Conservation (phyloP, 1,140 invertebrate genomes). For the Leptoteleia sp. region DNA sequence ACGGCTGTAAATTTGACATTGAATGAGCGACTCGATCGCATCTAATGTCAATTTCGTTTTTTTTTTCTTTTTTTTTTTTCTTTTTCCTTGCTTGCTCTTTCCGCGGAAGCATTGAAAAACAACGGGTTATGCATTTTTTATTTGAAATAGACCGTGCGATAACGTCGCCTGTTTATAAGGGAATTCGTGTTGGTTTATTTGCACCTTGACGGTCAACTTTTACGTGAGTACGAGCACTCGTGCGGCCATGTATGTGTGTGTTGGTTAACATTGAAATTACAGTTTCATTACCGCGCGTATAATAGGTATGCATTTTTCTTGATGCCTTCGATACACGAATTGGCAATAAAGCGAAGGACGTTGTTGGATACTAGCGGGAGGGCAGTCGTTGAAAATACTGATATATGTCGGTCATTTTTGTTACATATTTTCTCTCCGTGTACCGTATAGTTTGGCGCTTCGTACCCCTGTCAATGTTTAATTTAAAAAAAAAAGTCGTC, state of each 20-base stretch:
- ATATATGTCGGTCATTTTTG: too few relatives aligned
- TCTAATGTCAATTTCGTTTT: slow-evolving; percentile 17
- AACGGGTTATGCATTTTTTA: slow-evolving; percentile 24
- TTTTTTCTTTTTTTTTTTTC: background rate
- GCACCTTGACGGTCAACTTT: slow-evolving; percentile 2
- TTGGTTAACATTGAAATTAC: slow-evolving; percentile 41
- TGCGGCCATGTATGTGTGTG: background rate
- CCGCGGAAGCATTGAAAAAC: slow-evolving; percentile 1
- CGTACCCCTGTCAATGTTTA: too few relatives aligned
- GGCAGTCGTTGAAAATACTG: too few relatives aligned
- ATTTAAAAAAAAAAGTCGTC: too few relatives aligned
- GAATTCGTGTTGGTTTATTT: slow-evolving; percentile 34
- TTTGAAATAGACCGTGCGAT: slow-evolving; percentile 34
- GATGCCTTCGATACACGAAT: slow-evolving; percentile 2
- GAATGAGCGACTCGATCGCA: slow-evolving; percentile 1
- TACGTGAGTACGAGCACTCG: too few relatives aligned
- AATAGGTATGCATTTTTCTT: slow-evolving; percentile 17
- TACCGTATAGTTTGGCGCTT: too few relatives aligned
- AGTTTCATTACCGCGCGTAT: slow-evolving; percentile 33
- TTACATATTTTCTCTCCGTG: too few relatives aligned
- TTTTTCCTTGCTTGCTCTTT: background rate
- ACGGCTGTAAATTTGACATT: slow-evolving; percentile 20
- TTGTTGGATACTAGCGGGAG: too few relatives aligned
- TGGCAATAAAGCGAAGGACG: too few relatives aligned
- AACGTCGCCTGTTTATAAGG: slow-evolving; percentile 43